Percentiles rank a stretch among this genome's conserved stretches.
Evolutionary conservation across 2,888 invertebrate species (phyloP).

Genomic region (Herminia tarsipennalis): DNA sequence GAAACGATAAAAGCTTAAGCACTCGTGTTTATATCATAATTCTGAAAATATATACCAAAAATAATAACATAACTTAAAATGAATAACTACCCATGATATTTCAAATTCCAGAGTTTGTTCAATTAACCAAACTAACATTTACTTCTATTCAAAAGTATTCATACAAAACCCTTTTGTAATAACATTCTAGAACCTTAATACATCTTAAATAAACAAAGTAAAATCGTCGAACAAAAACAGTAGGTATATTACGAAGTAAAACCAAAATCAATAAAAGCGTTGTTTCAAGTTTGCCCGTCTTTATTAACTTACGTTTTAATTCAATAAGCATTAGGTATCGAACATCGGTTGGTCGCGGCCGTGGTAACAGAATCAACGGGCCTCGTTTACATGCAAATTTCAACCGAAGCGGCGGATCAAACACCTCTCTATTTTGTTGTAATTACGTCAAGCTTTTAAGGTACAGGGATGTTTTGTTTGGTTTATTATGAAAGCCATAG

Average conservation of each 20-base stretch:
- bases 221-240: slow-evolving; percentile 12
- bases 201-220: not conserved
- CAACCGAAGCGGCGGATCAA: slow-evolving; percentile 31
- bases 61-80: too few species aligned
- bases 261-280: slow-evolving; percentile 32
- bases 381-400: slow-evolving; percentile 72
- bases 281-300: slow-evolving; percentile 24
- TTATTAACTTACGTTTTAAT: slow-evolving; percentile 46
- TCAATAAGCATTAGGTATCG: slow-evolving; percentile 46
- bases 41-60: too few species aligned
- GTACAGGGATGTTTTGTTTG: not conserved
- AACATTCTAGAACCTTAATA: not conserved
- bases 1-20: too few species aligned
- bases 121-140: not conserved
- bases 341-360: slow-evolving; percentile 33
- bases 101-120: too few species aligned
- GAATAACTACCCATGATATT: too few species aligned
- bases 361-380: slow-evolving; percentile 57
- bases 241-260: slow-evolving; percentile 15
- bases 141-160: not conserved
- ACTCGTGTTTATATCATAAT: too few species aligned
- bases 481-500: too few species aligned
- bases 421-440: slow-evolving; percentile 21
- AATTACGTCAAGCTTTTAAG: slow-evolving; percentile 26
- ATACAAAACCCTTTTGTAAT: not conserved